phyloP scores from a whole-genome alignment of 2,113 vertebrate species.

The Tachuris rubrigastra region DNA sequence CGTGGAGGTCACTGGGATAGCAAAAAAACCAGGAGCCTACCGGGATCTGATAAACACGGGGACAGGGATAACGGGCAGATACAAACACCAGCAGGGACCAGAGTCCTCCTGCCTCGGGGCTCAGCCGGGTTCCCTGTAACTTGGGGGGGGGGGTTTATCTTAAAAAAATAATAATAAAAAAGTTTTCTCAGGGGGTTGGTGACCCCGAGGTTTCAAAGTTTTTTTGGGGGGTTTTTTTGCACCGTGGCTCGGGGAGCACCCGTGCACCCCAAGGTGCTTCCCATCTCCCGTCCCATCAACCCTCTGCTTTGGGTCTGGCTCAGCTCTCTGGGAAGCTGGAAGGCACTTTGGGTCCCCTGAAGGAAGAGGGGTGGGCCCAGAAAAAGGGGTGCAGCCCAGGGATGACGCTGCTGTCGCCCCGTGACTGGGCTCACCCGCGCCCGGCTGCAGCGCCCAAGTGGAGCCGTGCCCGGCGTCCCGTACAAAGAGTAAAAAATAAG shows the following conservation, averaged over 20 bases:
- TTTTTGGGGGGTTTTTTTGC: not conserved
- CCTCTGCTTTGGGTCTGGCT: not conserved
- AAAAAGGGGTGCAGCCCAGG: not conserved
- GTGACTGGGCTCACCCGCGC: not conserved
- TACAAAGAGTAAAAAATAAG: not conserved
- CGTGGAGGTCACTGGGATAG: not conserved
- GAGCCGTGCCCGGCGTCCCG: accelerated
- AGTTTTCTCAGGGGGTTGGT: not conserved
- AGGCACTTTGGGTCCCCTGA: slow-evolving; percentile 10
- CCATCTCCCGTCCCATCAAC: not conserved
- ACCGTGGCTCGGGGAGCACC: accelerated
- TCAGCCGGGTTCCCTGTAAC: accelerated
- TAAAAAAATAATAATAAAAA: not conserved
- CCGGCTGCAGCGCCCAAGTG: accelerated
- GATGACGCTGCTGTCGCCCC: not conserved
- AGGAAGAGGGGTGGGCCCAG: not conserved
- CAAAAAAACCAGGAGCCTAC: not conserved
- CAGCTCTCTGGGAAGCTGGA: not conserved
- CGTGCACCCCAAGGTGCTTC: accelerated
- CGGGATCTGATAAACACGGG: not conserved
- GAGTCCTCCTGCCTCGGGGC: not conserved
- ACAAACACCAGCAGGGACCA: not conserved
- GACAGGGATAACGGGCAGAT: not conserved
- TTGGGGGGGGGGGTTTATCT: too few species aligned
- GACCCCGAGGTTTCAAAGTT: not conserved